phyloP scores from a whole-genome alignment of 2,797 vertebrate genomes.

The Enoplosus armatus region DNA sequence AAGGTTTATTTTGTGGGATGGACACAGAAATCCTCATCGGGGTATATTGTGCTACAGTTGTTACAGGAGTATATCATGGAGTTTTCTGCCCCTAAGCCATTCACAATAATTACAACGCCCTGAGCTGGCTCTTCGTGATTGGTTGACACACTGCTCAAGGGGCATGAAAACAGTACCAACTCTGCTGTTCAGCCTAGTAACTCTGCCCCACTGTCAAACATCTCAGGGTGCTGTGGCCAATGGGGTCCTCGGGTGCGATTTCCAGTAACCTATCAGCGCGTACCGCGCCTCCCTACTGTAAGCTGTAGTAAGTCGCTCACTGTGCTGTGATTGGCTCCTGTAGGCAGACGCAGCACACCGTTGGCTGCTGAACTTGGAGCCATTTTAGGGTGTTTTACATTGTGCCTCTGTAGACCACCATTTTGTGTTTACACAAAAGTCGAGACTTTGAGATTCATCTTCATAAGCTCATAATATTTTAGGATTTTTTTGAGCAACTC shows the following conservation, averaged over 20 bases:
- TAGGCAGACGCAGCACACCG: conserved; percentile 1
- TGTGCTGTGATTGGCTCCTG: conserved; percentile 63
- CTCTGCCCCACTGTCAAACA: conserved; percentile 65
- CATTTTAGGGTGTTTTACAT: conserved; percentile 74
- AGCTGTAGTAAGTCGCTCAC: conserved; percentile 20
- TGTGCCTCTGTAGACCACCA: conserved; percentile 52
- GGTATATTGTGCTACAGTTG: background rate
- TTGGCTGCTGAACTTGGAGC: conserved; percentile 71
- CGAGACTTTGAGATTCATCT: background rate
- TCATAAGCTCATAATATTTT: background rate
- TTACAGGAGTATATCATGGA: background rate
- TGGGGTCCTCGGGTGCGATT: conserved; percentile 41
- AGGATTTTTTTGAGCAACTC: background rate
- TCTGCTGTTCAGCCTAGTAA: conserved; percentile 77
- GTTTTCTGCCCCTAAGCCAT: conserved; percentile 24
- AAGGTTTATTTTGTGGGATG: conserved; percentile 21
- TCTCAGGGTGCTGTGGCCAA: conserved; percentile 58
- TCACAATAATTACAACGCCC: conserved; percentile 30
- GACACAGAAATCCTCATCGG: conserved; percentile 13
- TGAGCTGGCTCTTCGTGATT: conserved; percentile 44
- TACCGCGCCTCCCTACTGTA: background rate
- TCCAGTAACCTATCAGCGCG: conserved; percentile 65
- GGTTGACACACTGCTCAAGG: conserved; percentile 43
- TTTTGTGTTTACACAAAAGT: conserved; percentile 66
- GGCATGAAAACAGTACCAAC: conserved; percentile 39